A percentile compares a stretch with the other conserved stretches of the same genome.
Conservation (phyloP, 2,888 invertebrate genomes). For the Autographa gamma region DNA sequence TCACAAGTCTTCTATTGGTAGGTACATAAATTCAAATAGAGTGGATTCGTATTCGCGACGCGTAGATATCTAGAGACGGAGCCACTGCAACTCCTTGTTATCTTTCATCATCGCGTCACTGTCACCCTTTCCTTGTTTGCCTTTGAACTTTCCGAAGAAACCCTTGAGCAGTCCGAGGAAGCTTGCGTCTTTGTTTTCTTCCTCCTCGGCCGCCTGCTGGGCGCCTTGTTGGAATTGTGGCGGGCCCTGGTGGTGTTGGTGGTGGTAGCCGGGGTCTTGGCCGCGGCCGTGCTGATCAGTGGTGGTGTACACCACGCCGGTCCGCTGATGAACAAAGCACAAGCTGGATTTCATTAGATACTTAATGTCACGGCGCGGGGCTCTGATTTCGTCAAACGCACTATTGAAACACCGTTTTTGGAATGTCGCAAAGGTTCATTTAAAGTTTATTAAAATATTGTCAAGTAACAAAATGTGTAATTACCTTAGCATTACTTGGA, state of each 20-base stretch:
- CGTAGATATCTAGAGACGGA: conserved; percentile 15
- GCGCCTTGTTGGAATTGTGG: conserved; percentile 39
- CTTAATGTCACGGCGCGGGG: conserved; percentile 75
- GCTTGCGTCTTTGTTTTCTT: conserved; percentile 60
- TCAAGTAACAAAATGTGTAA: conserved; percentile 5
- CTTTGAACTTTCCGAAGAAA: conserved; percentile 68
- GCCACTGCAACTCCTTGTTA: conserved; percentile 16
- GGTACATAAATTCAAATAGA: conserved; percentile 13
- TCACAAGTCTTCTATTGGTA: conserved; percentile 30
- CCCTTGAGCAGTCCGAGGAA: conserved; percentile 75
- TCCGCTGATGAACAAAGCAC: conserved; percentile 86
- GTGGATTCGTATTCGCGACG: background rate
- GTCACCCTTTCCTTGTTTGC: conserved; percentile 64
- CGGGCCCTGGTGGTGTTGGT: conserved; percentile 33
- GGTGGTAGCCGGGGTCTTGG: conserved; percentile 39
- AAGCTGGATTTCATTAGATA: conserved; percentile 87
- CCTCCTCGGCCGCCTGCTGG: conserved; percentile 37
- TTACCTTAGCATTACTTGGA: conserved; percentile 80
- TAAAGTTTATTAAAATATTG: conserved; percentile 3
- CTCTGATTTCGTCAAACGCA: conserved; percentile 88
- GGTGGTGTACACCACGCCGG: conserved; percentile 66
- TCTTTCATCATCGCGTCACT: conserved; percentile 65
- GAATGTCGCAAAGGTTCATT: conserved; percentile 64
- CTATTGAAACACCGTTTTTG: conserved; percentile 66
- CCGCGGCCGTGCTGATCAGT: conserved; percentile 36